These are phyloP conservation scores for Galerucella pusilla DNA, from an alignment of 2,888 invertebrate species.

Conservation along the genomic window DNA sequence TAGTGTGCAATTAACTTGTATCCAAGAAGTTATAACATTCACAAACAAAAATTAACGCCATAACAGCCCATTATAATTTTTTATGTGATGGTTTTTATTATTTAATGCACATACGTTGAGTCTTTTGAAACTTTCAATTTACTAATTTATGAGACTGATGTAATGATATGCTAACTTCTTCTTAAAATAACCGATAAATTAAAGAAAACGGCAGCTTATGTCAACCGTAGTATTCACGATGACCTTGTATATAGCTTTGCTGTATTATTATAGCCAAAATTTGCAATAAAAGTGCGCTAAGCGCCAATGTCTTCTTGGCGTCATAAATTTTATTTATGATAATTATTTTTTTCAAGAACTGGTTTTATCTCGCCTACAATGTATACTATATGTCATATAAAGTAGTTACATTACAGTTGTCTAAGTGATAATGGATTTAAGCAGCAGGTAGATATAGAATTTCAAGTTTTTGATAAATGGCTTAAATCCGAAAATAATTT, in stretches of 20 bases:
- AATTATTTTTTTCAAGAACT: conserved; percentile 29
- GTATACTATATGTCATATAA: conserved; percentile 27
- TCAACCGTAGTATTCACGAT: background rate
- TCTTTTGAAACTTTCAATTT: background rate
- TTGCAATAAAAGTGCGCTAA: conserved; percentile 25
- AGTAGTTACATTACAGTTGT: conserved; percentile 22
- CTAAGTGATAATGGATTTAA: conserved; percentile 19
- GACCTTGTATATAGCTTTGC: conserved; percentile 3
- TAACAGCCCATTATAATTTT: background rate
- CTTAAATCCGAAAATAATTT: background rate
- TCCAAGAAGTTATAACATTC: too few relatives aligned
- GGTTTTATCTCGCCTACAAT: conserved; percentile 25
- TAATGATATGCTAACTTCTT: background rate
- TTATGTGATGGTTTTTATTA: background rate
- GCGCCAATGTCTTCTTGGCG: conserved; percentile 8
- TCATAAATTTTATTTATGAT: conserved; percentile 31
- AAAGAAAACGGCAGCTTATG: conserved; percentile 7
- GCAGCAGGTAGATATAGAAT: background rate
- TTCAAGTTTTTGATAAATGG: background rate
- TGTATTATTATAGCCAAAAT: conserved; percentile 23
- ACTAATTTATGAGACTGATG: background rate
- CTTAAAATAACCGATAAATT: conserved; percentile 4
- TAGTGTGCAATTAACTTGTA: too few relatives aligned
- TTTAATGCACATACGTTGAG: background rate
- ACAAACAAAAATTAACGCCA: background rate